These are phyloP conservation scores for Leucosticte australis DNA, from an alignment of 2,113 vertebrate species.

Conservation along the genomic window DNA sequence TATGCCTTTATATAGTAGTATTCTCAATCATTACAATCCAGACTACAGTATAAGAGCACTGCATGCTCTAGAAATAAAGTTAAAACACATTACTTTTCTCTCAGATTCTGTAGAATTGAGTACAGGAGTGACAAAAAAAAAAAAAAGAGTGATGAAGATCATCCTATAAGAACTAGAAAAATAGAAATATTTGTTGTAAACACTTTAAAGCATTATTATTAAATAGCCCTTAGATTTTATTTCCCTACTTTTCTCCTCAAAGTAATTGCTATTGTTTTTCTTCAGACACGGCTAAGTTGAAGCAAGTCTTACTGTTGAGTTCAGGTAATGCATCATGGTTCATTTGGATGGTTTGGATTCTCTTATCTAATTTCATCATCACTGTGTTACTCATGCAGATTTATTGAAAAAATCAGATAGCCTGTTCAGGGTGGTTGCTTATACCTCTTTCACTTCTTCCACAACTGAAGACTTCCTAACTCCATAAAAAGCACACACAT, in stretches of 20 bases:
- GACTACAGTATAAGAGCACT: not conserved
- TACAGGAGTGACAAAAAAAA: not conserved
- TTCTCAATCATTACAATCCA: not conserved
- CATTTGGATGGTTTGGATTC: not conserved
- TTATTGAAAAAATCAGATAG: not conserved
- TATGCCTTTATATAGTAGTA: not conserved
- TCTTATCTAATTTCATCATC: not conserved
- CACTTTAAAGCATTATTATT: not conserved
- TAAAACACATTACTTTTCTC: not conserved
- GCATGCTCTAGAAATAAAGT: not conserved
- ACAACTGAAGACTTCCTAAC: not conserved
- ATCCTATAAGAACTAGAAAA: not conserved
- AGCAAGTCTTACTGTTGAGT: not conserved
- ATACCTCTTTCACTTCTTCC: not conserved
- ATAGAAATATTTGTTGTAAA: not conserved
- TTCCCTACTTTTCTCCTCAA: not conserved
- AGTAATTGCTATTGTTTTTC: not conserved
- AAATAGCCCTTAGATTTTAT: not conserved
- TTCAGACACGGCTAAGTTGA: not conserved
- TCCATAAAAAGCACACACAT: not conserved
- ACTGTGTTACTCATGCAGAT: not conserved
- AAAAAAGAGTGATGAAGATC: not conserved
- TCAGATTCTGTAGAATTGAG: not conserved
- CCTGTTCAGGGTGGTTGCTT: rapidly evolving
- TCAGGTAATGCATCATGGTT: rapidly evolving